Percentiles rank a stretch among this genome's conserved stretches.
These are phyloP conservation scores for Salvelinus fontinalis DNA, from an alignment of 2,113 vertebrate genomes.

Conservation along the genomic window DNA sequence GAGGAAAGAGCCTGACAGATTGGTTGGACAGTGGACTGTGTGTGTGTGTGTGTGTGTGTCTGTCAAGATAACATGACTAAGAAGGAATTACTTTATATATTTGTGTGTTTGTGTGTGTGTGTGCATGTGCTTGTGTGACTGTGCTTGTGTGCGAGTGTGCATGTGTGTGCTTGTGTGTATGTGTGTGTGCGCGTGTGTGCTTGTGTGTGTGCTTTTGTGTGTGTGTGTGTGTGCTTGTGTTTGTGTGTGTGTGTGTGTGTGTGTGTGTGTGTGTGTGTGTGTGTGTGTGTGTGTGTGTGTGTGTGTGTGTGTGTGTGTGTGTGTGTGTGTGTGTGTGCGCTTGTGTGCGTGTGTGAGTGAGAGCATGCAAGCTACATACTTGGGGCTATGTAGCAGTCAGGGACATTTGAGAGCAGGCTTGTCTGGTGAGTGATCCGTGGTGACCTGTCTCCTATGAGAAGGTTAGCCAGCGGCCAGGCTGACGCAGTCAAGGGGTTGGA, in stretches of 20 bases:
- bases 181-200: no score
- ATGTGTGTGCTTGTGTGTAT: no score
- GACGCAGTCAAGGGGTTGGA: neutral
- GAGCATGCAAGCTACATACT: neutral
- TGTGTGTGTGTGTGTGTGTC: no score
- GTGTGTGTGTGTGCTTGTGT: no score
- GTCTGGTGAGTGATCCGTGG: neutral
- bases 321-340: neutral
- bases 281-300: constrained; percentile 4
- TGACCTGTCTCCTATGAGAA: neutral
- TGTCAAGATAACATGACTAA: neutral
- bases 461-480: neutral
- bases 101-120: no score
- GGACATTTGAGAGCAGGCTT: neutral
- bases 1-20: no score
- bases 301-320: neutral
- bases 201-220: no score
- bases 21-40: no score
- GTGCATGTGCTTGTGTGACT: no score
- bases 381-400: neutral
- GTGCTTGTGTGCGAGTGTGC: fast-evolving
- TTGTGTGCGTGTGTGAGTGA: neutral
- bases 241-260: no score
- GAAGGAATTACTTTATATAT: neutral
- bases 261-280: neutral